These are phyloP conservation scores for Phengaris alcon DNA, from an alignment of 2,888 invertebrate genomes.

Conservation along the genomic window DNA sequence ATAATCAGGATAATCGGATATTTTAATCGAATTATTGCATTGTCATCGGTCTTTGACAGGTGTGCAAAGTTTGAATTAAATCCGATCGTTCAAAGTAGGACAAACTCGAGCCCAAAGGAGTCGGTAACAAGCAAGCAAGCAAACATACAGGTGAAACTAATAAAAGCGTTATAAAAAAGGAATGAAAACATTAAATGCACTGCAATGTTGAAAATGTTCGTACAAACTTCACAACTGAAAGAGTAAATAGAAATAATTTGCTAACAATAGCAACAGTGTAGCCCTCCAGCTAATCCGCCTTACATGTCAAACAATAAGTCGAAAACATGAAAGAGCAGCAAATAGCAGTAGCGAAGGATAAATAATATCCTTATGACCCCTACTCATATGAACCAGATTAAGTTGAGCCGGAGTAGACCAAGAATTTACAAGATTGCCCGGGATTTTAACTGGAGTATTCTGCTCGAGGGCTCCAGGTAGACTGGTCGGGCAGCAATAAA, in stretches of 20 bases:
- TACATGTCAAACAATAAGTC: conserved; percentile 15
- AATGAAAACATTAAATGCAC: conserved; percentile 1
- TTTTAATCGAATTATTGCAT: too few relatives aligned
- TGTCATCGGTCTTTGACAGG: too few relatives aligned
- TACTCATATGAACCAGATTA: conserved; percentile 6
- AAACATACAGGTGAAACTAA: too few relatives aligned
- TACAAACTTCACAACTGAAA: conserved; percentile 9
- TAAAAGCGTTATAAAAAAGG: too few relatives aligned
- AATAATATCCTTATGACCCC: conserved; percentile 27
- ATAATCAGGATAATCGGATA: too few relatives aligned
- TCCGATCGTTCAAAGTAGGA: too few relatives aligned
- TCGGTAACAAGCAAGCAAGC: too few relatives aligned
- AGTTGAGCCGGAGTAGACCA: not conserved
- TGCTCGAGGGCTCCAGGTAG: conserved; percentile 47
- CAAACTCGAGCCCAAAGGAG: too few relatives aligned
- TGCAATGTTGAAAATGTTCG: not conserved
- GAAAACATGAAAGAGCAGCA: conserved; percentile 12
- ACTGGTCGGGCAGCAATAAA: conserved; percentile 68
- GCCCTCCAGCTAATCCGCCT: conserved; percentile 6
- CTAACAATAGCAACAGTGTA: not conserved
- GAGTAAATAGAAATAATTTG: conserved; percentile 12
- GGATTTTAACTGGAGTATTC: conserved; percentile 35
- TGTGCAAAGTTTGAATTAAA: too few relatives aligned
- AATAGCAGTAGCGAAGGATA: conserved; percentile 21
- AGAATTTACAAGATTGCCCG: not conserved